Evolutionary conservation across 2,113 vertebrate species (phyloP), one percentile per base, ranked within the genome.

Genomic region (Zosterops hypoxanthus): DNA sequence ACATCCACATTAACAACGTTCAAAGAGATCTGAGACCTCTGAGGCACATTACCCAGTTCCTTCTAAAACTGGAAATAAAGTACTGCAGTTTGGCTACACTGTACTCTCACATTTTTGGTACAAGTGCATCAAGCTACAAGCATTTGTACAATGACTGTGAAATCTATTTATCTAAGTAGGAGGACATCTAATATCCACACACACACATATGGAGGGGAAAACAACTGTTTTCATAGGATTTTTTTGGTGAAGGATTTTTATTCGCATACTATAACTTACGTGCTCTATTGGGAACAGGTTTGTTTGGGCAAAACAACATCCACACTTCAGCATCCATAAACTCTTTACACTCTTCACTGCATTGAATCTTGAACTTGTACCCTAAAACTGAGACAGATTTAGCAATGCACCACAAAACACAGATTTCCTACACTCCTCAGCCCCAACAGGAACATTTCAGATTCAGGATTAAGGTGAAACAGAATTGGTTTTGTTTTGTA

Each of bases 1-100:
- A 90, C 13, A 94, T 72, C 47, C 49, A 72, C 73, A 65, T 47
- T 65, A 95, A 36, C 44, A 60, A 59, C 22, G 49, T 71, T 94
- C 92, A 82, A 90, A 94, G 80, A 70, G 68, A 78, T 42, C 59
- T 4, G 22, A 95, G 77, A 86, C 46, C 80, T 95, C 89, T 3
- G 15, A 90, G 80, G 59, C 23, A 22, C 52, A 57, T 24, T 83
- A 94, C 5, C 55, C 64, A 59, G 9, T 7, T 76, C 60, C 76
- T 94, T 81, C 59, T 34, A 92, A 72, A 90, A 75, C 0, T 24
- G 59, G 61, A 81, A 85, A 75, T 60, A n/a, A 90, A 82, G 47
- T 44, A 52, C 72, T 63, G 77, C 84, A 95, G 49, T 44, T 26
- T 29, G 24, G 29, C 25, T 78, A 34, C 15, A 24, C 57, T 68